Conservation (phyloP, 1,140 invertebrate species). For the Triops longicaudatus region DNA sequence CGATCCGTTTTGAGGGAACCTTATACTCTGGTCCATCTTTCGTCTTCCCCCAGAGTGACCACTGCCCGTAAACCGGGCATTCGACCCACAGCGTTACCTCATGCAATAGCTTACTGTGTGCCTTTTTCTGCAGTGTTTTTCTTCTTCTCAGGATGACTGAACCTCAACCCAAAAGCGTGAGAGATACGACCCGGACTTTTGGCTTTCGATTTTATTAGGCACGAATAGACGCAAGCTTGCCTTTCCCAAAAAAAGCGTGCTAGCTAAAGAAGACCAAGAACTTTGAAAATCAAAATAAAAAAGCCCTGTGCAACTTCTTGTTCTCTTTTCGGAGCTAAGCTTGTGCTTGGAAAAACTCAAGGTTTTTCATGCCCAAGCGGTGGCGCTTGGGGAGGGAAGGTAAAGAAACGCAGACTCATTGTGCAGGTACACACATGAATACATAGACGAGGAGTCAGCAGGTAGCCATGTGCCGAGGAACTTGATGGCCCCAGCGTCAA, state of each 20-base stretch:
- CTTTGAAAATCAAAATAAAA: neutral
- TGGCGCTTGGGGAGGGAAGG: neutral
- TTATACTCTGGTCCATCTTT: too few relatives aligned
- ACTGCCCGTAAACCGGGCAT: too few relatives aligned
- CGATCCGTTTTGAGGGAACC: too few relatives aligned
- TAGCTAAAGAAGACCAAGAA: too few relatives aligned
- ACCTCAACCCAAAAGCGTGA: neutral
- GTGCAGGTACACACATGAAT: conserved; percentile 11
- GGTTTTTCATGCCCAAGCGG: neutral
- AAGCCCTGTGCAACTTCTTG: neutral
- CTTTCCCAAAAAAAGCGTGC: too few relatives aligned
- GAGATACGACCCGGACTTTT: neutral
- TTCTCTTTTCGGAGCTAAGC: neutral
- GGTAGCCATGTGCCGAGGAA: conserved; percentile 1
- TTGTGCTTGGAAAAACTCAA: neutral
- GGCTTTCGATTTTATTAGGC: neutral
- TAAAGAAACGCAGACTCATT: neutral
- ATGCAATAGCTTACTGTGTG: neutral
- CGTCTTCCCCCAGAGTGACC: too few relatives aligned
- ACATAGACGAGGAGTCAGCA: conserved; percentile 9
- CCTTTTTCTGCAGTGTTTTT: neutral
- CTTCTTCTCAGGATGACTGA: neutral
- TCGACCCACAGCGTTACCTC: too few relatives aligned
- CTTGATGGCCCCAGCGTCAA: neutral
- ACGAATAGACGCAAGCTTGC: too few relatives aligned